phyloP scores from a whole-genome alignment of 2,113 vertebrate genomes.

The Amphiprion percula region DNA sequence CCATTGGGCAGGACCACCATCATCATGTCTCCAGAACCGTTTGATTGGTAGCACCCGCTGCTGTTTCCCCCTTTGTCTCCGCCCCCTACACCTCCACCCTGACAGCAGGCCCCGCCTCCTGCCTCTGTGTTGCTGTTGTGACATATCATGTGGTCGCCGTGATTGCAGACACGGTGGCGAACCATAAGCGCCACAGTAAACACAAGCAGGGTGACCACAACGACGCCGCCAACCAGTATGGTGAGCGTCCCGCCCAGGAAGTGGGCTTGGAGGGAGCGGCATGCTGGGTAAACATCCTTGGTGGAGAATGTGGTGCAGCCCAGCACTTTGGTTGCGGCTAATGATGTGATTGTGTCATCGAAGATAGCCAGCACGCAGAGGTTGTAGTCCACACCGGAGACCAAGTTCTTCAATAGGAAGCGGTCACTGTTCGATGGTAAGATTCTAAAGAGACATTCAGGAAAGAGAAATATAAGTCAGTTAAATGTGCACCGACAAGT shows the following conservation, averaged over 20 bases:
- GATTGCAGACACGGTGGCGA: slow-evolving; percentile 88
- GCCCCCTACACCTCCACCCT: slow-evolving; percentile 62
- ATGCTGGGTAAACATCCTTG: slow-evolving; percentile 89
- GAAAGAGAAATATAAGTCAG: slow-evolving; percentile 27
- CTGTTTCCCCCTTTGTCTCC: slow-evolving; percentile 83
- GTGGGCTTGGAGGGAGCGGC: slow-evolving; percentile 91
- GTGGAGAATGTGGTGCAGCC: slow-evolving; percentile 92
- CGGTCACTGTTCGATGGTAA: slow-evolving; percentile 88
- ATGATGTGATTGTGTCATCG: slow-evolving; percentile 87
- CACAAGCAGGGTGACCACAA: slow-evolving; percentile 92
- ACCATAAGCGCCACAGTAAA: slow-evolving; percentile 94
- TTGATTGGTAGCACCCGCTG: slow-evolving; percentile 90
- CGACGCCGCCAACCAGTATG: slow-evolving; percentile 90
- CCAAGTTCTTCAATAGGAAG: slow-evolving; percentile 90
- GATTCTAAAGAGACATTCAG: slow-evolving; percentile 80
- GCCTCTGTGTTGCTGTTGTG: slow-evolving; percentile 67
- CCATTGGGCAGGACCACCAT: slow-evolving; percentile 87
- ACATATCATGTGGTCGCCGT: slow-evolving; percentile 66
- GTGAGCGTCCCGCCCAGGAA: slow-evolving; percentile 94
- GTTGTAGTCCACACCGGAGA: slow-evolving; percentile 90
- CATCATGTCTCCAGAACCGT: slow-evolving; percentile 87
- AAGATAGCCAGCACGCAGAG: slow-evolving; percentile 93
- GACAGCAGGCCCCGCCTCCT: slow-evolving; percentile 75
- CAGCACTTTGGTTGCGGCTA: slow-evolving; percentile 89
- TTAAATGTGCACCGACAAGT: slow-evolving; percentile 2